These are phyloP conservation scores for Bursaphelenchus mucronatus DNA, from an alignment of 1,140 invertebrate species.

Conservation along the genomic window DNA sequence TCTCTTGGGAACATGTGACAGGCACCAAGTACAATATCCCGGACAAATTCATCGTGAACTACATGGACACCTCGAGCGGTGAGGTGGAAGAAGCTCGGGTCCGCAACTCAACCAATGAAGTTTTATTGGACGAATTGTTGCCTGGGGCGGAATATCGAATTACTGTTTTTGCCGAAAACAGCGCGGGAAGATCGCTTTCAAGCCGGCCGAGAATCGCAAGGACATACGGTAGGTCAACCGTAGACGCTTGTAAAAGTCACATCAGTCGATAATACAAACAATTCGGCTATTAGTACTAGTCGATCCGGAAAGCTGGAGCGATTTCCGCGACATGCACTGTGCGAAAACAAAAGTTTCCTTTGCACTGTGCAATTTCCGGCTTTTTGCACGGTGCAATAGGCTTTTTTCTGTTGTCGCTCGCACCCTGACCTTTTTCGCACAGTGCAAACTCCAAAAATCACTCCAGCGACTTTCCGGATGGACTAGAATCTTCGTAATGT, in stretches of 20 bases:
- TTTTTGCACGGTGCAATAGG: too few species aligned
- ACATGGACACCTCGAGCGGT: conserved; percentile 15
- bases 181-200: conserved; percentile 24
- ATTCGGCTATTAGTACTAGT: too few species aligned
- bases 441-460: too few species aligned
- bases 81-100: neutral
- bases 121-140: conserved; percentile 26
- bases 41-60: conserved; percentile 31
- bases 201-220: conserved; percentile 28
- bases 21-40: conserved; percentile 20
- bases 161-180: conserved; percentile 28
- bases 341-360: too few species aligned
- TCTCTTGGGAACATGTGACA: conserved; percentile 25
- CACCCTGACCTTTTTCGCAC: too few species aligned
- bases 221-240: conserved; percentile 29
- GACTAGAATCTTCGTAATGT: too few species aligned
- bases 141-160: conserved; percentile 29
- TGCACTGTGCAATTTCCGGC: too few species aligned
- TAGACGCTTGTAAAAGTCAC: neutral
- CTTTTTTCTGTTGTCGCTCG: too few species aligned
- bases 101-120: conserved; percentile 22
- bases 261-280: too few species aligned
- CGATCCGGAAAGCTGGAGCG: too few species aligned
- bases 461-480: too few species aligned
- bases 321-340: too few species aligned